phyloP scores from a whole-genome alignment of 2,113 vertebrate genomes.

The Leucosticte australis region DNA sequence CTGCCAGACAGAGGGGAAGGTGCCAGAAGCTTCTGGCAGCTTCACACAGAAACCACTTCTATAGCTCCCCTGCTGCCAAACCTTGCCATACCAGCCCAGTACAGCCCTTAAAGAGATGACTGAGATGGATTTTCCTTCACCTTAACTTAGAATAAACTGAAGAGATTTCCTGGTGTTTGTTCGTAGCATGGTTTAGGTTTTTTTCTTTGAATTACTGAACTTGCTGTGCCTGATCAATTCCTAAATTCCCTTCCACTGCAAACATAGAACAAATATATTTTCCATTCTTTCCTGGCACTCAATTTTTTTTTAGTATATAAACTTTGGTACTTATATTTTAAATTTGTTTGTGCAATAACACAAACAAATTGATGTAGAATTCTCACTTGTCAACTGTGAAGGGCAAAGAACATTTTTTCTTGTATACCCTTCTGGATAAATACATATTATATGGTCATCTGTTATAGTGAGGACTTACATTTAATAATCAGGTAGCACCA shows the following conservation, averaged over 20 bases:
- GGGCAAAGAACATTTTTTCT: neutral
- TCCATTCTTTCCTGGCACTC: neutral
- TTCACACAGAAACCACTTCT: neutral
- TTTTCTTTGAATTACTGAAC: neutral
- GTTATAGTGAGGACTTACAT: neutral
- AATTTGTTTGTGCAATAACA: neutral
- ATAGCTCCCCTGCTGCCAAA: rapidly evolving
- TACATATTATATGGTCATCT: neutral
- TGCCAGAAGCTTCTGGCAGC: neutral
- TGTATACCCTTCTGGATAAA: neutral
- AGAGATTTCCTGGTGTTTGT: neutral
- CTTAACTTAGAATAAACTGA: neutral
- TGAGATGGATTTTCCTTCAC: neutral
- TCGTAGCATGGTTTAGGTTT: neutral
- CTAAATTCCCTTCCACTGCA: neutral
- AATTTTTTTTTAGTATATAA: neutral
- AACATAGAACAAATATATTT: neutral
- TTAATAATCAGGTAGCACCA: neutral
- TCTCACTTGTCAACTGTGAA: neutral
- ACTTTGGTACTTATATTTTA: neutral
- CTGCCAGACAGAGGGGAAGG: neutral
- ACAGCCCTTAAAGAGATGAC: neutral
- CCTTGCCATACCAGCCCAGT: neutral
- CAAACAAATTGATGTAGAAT: neutral
- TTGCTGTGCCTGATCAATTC: neutral